phyloP scores from a whole-genome alignment of 1,140 invertebrate genomes.

The Cheumatopsyche charites region DNA sequence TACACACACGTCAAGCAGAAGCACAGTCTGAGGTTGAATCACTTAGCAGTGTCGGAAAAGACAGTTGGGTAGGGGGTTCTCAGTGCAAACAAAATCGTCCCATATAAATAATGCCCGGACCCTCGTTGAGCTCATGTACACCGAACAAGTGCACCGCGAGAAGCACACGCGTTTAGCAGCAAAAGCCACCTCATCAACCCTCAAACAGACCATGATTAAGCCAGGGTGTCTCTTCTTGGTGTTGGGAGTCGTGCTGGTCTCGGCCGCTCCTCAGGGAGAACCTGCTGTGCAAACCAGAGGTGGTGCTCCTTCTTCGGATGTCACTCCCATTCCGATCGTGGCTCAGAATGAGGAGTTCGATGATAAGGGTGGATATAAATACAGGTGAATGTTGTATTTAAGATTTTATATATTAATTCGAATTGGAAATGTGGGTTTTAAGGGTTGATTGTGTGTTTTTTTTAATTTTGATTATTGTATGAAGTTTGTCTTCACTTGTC shows the following conservation, averaged over 20 bases:
- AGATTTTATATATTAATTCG: conserved; percentile 50
- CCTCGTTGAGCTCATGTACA: conserved; percentile 37
- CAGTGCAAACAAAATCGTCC: conserved; percentile 61
- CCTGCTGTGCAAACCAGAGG: conserved; percentile 2
- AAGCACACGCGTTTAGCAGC: not conserved
- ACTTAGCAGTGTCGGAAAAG: conserved; percentile 46
- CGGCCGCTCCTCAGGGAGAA: conserved; percentile 48
- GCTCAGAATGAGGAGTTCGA: conserved; percentile 61
- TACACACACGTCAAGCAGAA: not conserved
- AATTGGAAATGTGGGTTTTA: too few species aligned
- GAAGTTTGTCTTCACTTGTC: too few species aligned
- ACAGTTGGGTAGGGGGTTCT: conserved; percentile 58
- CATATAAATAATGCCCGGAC: conserved; percentile 56
- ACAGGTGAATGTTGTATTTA: conserved; percentile 51
- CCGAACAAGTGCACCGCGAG: conserved; percentile 37
- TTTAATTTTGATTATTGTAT: not conserved
- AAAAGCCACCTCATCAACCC: not conserved
- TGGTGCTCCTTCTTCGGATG: conserved; percentile 44
- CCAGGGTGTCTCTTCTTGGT: conserved; percentile 49
- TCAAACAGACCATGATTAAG: conserved; percentile 25
- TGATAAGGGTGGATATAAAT: conserved; percentile 63
- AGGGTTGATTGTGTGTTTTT: not conserved
- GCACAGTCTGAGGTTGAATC: conserved; percentile 43
- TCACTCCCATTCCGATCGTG: conserved; percentile 60
- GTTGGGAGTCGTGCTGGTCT: conserved; percentile 44